A percentile compares a stretch with the other conserved stretches of the same genome.
Evolutionary conservation across 2,888 invertebrate genomes (phyloP).

Genomic region (Synergus japonicus): DNA sequence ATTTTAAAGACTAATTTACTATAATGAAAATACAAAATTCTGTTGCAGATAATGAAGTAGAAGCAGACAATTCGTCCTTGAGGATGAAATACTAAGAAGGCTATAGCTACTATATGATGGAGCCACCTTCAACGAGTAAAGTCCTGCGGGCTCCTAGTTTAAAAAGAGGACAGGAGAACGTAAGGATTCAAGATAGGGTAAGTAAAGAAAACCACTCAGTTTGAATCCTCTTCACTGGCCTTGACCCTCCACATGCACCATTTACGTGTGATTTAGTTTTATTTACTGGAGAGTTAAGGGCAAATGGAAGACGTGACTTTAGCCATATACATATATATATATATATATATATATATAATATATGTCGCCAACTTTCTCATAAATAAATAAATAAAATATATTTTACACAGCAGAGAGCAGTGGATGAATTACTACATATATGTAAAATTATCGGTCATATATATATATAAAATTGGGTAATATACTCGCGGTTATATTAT

Average conservation of each 20-base stretch:
- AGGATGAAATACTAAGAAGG: conserved; percentile 62
- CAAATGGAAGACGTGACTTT: too few relatives aligned
- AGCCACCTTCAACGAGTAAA: conserved; percentile 80
- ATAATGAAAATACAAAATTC: not conserved
- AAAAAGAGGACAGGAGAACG: conserved; percentile 88
- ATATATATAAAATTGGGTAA: too few relatives aligned
- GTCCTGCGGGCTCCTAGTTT: conserved; percentile 87
- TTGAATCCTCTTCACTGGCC: conserved; percentile 52
- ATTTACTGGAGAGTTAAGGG: not conserved
- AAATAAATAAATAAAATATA: too few relatives aligned
- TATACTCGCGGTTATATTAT: too few relatives aligned
- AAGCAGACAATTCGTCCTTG: conserved; percentile 44
- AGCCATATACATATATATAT: too few relatives aligned
- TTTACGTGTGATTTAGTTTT: conserved; percentile 13
- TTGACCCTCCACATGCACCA: conserved; percentile 30
- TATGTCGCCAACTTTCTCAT: too few relatives aligned
- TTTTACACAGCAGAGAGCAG: too few relatives aligned
- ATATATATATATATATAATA: too few relatives aligned
- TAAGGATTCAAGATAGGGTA: conserved; percentile 87
- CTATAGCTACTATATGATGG: conserved; percentile 65
- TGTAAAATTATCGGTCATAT: too few relatives aligned
- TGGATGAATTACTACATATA: too few relatives aligned
- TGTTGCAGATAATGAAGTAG: conserved; percentile 63
- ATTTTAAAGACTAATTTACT: not conserved
- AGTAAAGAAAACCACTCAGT: conserved; percentile 75